Evolutionary conservation across 2,113 vertebrate genomes (phyloP).

Genomic region (Athene noctua): DNA sequence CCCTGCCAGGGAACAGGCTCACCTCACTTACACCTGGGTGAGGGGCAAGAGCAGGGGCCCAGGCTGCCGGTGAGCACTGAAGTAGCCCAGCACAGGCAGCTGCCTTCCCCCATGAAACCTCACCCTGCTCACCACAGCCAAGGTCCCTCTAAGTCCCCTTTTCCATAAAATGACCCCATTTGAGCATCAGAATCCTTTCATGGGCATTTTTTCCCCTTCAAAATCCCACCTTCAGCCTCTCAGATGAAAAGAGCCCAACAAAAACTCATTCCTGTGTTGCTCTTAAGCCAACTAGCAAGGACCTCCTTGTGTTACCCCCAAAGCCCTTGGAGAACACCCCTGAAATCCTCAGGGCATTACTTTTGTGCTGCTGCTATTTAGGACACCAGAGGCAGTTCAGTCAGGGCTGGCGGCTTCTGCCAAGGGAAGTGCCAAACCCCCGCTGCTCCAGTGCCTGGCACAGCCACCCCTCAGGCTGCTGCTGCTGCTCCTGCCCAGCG

Average conservation of each 20-base stretch:
- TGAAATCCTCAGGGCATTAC: background rate
- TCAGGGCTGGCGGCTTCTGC: background rate
- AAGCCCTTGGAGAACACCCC: background rate
- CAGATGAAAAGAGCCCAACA: background rate
- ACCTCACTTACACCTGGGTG: background rate
- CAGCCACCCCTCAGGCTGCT: background rate
- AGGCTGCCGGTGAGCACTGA: accelerated
- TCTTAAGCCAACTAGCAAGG: background rate
- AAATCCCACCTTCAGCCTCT: background rate
- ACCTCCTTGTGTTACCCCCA: background rate
- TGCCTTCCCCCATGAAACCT: background rate
- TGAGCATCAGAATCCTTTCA: background rate
- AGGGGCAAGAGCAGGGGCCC: background rate
- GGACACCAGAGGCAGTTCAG: background rate
- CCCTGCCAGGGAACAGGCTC: background rate
- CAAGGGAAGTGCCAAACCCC: accelerated
- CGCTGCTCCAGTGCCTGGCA: accelerated
- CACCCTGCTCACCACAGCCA: background rate
- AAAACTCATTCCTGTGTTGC: accelerated
- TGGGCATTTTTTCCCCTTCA: background rate
- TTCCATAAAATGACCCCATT: background rate
- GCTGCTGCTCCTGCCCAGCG: accelerated
- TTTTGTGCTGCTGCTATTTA: background rate
- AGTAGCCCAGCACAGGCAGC: background rate
- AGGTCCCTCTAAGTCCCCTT: background rate